Evolutionary conservation across 2,113 vertebrate species (phyloP).

Genomic region (Brienomyrus brachyistius): DNA sequence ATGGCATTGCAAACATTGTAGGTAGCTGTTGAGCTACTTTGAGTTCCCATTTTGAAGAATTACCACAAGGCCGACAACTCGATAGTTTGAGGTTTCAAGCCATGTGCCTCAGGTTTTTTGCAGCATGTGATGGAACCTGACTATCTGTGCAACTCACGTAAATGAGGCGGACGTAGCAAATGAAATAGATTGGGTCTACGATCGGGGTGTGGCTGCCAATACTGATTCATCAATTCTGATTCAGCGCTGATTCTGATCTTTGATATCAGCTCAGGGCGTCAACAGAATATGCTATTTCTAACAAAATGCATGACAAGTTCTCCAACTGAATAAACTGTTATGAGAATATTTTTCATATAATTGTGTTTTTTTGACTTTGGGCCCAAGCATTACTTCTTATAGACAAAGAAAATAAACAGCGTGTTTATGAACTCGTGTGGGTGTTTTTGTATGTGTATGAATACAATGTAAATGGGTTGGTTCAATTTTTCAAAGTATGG

Average conservation of each 20-base stretch:
- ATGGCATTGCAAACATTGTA: neutral
- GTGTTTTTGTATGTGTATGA: neutral
- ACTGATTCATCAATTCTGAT: neutral
- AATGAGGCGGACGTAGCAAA: neutral
- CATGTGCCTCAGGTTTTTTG: neutral
- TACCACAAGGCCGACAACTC: neutral
- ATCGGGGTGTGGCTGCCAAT: neutral
- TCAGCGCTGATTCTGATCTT: neutral
- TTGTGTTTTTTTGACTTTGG: neutral
- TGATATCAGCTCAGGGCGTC: neutral
- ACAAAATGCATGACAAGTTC: neutral
- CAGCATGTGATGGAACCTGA: neutral
- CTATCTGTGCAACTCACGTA: neutral
- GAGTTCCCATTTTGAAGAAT: neutral
- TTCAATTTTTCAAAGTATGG: neutral
- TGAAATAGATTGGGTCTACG: neutral
- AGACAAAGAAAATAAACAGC: neutral
- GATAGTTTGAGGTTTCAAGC: neutral
- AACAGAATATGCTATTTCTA: neutral
- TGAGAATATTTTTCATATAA: neutral
- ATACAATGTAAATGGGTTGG: neutral
- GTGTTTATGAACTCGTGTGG: neutral
- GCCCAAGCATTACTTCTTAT: neutral
- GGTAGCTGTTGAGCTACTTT: neutral
- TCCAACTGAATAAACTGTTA: slow-evolving; percentile 6